Base-by-base conservation (phyloP, 2,113 vertebrate genomes). In the Vicugna pacos region DNA sequence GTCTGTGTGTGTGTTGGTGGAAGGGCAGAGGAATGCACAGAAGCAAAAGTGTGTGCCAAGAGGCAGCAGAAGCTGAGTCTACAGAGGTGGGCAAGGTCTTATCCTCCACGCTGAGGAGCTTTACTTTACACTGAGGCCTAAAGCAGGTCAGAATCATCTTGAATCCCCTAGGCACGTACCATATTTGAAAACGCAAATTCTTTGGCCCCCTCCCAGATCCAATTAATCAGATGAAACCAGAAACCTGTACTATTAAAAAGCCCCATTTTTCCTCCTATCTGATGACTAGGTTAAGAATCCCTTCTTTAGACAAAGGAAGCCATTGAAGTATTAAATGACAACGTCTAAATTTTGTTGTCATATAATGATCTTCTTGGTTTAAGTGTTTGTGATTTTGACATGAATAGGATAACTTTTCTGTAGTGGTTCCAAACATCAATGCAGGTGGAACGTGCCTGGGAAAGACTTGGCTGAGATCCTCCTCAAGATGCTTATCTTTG, bases 351-450 rank as follows among this genome's bases (percentile, higher is more conserved):
- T 86, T 84, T 73, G 46, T 72, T 89, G 62, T 60, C 52, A 69
- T 85, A 62, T 91, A 95, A 79, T 60, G 69, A 9, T 64, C 69
- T 75, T 89, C 69, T 42, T 79, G 8, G 8, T 65, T 80, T 70
- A 97, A 95, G 84, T 38, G 42, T n/a, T 72, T 93, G 26, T 81
- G 54, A 95, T 94, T 94, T 95, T 88, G 73, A 94, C 58, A 50
- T 87, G 52, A 89, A 81, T 87, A 69, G 81, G 15, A 58, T 89
- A 97, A 93, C 67, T 95, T 89, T 96, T 80, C 89, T 32, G 60
- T 35, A 32, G 77, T 91, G 35, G 62, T 13, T 93, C 64, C 58
- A 76, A 86, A 80, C 72, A 86, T 38, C 38, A 80, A 35, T 0
- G 1, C 38, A 95, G 48, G 56, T 95, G 73, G 60, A 93, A 82